Conservation (phyloP, 2,113 vertebrate species). For the Dendrocopos noguchii region DNA sequence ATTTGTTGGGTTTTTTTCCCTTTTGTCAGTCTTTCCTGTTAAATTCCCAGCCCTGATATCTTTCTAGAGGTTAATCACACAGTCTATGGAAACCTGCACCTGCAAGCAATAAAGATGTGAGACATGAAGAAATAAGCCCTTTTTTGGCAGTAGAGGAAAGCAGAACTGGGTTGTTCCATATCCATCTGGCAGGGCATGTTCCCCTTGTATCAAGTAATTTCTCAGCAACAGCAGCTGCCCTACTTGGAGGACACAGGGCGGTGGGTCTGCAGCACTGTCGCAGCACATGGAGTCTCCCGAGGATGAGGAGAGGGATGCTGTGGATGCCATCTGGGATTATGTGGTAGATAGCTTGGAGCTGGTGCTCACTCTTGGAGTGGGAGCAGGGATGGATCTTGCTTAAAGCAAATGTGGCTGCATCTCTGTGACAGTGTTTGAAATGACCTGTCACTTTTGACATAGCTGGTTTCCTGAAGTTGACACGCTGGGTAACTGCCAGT, state of each 20-base stretch:
- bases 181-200: neutral
- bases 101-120: neutral
- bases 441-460: neutral
- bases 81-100: neutral
- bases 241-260: rapidly evolving
- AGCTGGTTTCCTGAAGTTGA: neutral
- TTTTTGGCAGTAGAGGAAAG: neutral
- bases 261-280: rapidly evolving
- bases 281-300: rapidly evolving
- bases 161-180: neutral
- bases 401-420: neutral
- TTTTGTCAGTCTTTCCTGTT: neutral
- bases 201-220: neutral
- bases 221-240: neutral
- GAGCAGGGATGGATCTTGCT: neutral
- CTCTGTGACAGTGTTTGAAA: neutral
- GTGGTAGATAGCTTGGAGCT: rapidly evolving
- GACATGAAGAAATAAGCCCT: neutral
- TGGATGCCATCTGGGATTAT: neutral
- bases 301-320: neutral
- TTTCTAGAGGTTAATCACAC: neutral
- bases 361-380: rapidly evolving
- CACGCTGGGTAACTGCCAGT: neutral
- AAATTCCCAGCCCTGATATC: neutral
- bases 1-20: neutral